Base-by-base conservation (phyloP, 2,888 invertebrate genomes). In the Cotesia congregata region DNA sequence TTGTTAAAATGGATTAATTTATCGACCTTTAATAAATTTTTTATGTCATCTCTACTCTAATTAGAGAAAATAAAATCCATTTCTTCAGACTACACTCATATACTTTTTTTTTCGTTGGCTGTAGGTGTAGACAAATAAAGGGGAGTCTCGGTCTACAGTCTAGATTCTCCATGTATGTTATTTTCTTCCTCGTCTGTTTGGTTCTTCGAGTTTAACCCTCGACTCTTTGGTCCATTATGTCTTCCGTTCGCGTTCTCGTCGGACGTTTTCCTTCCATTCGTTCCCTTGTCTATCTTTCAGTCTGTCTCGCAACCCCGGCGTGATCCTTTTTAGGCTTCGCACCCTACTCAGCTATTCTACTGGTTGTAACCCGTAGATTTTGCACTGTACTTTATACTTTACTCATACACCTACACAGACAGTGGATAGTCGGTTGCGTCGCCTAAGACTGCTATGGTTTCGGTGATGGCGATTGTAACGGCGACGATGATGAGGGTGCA, bases 291-390 rank as follows among this genome's bases (percentile, higher is more conserved):
- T 72, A 30, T 69, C 76, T 72, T 62, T n/a, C 68, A 20, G 40
- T 68, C 39, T 68, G 50, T 74, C 50, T 50, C 50, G 39, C 15
- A 50, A 50, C 50, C 50, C 50, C 70, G 69, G 30, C 61, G n/a
- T 59, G 61, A 65, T 71, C 62, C 77, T 78, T 75, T 75, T 75
- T 78, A 72, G 64, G 74, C 71, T 61, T 77, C 75, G 50, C 76
- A 59, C 76, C 65, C 60, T 50, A 50, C 50, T 50, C 50, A 12
- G 12, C 50, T 50, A 50, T 50, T 50, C 12, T 50, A 50, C 50
- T 62, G 62, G 15, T 65, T 30, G 12, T 38, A 30, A 65, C 65
- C 65, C 65, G 62, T 62, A 62, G 17, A 20, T 67, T 67, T 17
- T 67, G 61, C 69, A 61, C 67, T 59, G 65, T 40, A 62, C 30